These are phyloP conservation scores for Daboia siamensis DNA, from an alignment of 2,113 vertebrate species.

Conservation along the genomic window DNA sequence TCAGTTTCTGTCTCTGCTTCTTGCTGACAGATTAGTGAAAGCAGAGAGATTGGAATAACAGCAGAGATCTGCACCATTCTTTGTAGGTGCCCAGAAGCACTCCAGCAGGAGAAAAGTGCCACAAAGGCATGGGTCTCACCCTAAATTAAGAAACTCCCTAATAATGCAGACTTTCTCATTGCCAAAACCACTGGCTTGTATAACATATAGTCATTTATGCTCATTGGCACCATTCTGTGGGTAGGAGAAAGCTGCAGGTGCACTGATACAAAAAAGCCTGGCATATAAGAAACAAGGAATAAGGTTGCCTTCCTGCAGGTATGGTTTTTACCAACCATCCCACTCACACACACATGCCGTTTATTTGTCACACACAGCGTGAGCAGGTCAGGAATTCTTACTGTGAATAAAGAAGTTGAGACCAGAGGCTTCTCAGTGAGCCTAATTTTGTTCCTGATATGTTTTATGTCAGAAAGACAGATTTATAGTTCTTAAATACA, in stretches of 20 bases:
- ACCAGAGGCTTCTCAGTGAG: neutral
- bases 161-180: neutral
- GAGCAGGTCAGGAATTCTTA: neutral
- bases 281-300: neutral
- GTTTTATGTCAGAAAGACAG: neutral
- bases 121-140: neutral
- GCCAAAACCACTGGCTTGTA: neutral
- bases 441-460: neutral
- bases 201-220: neutral
- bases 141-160: neutral
- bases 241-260: neutral
- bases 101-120: neutral
- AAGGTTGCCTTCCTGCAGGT: neutral
- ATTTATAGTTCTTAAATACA: neutral
- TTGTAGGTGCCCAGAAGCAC: neutral
- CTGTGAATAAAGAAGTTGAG: neutral
- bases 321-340: neutral
- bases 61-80: neutral
- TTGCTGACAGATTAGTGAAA: neutral
- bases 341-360: neutral
- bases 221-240: neutral
- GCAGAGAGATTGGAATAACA: neutral
- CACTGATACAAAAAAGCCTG: neutral
- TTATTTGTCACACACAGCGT: neutral
- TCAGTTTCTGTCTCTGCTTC: slow-evolving; percentile 37